These are phyloP conservation scores for Drosophila kikkawai DNA, from an alignment of 1,140 invertebrate genomes.

Conservation along the genomic window DNA sequence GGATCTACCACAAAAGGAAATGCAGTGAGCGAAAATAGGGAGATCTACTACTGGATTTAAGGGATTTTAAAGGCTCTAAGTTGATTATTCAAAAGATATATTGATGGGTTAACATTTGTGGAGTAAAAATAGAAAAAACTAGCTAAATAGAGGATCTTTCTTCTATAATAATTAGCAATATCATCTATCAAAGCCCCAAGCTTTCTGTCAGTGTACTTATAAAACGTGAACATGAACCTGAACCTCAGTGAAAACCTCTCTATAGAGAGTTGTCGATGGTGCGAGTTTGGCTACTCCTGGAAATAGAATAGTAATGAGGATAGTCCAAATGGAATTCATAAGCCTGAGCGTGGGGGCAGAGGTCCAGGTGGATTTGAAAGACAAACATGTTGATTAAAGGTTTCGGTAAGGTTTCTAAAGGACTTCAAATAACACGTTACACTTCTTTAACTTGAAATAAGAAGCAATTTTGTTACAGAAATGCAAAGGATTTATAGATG, in stretches of 20 bases:
- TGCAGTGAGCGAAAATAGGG: slow-evolving; percentile 1
- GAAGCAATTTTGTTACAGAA: neutral
- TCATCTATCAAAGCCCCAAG: no score
- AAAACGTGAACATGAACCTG: slow-evolving; percentile 13
- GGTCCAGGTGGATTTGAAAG: neutral
- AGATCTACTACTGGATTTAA: neutral
- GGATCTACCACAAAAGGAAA: slow-evolving; percentile 28
- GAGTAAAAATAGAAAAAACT: no score
- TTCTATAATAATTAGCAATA: no score
- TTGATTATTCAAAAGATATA: no score
- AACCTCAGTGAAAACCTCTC: slow-evolving; percentile 8
- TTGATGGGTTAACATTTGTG: no score
- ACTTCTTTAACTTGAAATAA: neutral
- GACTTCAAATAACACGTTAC: neutral
- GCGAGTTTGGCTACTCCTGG: neutral
- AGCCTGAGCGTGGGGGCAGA: no score
- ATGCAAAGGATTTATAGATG: neutral
- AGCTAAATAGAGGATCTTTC: no score
- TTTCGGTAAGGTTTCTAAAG: neutral
- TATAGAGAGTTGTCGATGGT: slow-evolving; percentile 10
- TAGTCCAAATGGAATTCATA: slow-evolving; percentile 9
- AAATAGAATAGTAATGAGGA: slow-evolving; percentile 29
- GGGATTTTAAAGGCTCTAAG: neutral
- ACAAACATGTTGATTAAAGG: neutral
- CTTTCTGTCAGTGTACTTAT: slow-evolving; percentile 2